Evolutionary conservation across 2,113 vertebrate species (phyloP).

Genomic region (Cavia aperea): DNA sequence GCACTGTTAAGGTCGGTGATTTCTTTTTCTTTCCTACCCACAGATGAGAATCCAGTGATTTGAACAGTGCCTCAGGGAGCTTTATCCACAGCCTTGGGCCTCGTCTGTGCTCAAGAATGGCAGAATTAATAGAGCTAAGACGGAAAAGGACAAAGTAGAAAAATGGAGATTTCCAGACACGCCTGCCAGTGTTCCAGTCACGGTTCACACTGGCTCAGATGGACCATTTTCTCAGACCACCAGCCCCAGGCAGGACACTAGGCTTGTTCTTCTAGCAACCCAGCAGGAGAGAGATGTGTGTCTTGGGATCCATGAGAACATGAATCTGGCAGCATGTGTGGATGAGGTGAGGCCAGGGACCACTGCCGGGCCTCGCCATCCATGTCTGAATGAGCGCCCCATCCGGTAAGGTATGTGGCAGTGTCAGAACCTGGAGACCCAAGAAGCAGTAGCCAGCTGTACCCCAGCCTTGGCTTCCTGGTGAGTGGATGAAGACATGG

Average conservation of each 20-base stretch:
- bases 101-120: not conserved
- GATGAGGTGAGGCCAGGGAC: not conserved
- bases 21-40: not conserved
- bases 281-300: not conserved
- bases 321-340: not conserved
- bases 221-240: not conserved
- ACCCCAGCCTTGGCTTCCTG: accelerated
- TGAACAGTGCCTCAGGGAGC: accelerated
- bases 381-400: not conserved
- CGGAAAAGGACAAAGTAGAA: not conserved
- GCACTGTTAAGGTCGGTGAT: not conserved
- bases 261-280: not conserved
- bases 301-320: not conserved
- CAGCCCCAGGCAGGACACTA: not conserved
- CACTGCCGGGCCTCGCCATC: not conserved
- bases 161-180: not conserved
- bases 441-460: not conserved
- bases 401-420: not conserved
- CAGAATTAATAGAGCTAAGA: not conserved
- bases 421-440: not conserved
- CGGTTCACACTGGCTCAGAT: not conserved
- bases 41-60: not conserved
- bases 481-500: not conserved
- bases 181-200: not conserved
- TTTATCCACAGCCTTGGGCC: not conserved